Conservation (phyloP, 2,113 vertebrate genomes). For the Lepus timidus region DNA sequence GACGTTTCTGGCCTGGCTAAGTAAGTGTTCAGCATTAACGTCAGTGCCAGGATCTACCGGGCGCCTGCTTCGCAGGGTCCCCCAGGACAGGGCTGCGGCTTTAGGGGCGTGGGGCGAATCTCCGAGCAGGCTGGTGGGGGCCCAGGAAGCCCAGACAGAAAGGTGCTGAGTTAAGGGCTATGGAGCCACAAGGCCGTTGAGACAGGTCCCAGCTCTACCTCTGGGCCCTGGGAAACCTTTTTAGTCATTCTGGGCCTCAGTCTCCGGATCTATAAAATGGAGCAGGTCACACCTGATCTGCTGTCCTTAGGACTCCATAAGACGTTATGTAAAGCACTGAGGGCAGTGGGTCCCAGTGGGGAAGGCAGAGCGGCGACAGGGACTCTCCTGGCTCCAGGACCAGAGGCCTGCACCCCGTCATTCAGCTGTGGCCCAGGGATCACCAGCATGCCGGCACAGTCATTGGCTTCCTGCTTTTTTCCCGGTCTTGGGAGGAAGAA, state of each 20-base stretch:
- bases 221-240: neutral
- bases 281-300: accelerated
- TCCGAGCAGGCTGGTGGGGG: neutral
- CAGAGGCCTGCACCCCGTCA: neutral
- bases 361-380: neutral
- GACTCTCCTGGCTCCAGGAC: neutral
- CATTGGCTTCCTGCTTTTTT: neutral
- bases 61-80: neutral
- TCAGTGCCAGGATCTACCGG: neutral
- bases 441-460: neutral
- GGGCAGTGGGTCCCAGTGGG: neutral
- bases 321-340: accelerated
- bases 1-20: neutral
- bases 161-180: accelerated
- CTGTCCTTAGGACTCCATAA: neutral
- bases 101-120: neutral
- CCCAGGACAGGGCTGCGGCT: neutral
- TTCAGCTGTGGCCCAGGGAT: neutral
- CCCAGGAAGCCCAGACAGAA: neutral
- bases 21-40: neutral
- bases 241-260: neutral
- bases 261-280: neutral
- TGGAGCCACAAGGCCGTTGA: neutral
- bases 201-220: neutral
- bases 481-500: neutral